phyloP scores from a whole-genome alignment of 64 coral and sea anemone genomes.

The Montipora cactus region DNA sequence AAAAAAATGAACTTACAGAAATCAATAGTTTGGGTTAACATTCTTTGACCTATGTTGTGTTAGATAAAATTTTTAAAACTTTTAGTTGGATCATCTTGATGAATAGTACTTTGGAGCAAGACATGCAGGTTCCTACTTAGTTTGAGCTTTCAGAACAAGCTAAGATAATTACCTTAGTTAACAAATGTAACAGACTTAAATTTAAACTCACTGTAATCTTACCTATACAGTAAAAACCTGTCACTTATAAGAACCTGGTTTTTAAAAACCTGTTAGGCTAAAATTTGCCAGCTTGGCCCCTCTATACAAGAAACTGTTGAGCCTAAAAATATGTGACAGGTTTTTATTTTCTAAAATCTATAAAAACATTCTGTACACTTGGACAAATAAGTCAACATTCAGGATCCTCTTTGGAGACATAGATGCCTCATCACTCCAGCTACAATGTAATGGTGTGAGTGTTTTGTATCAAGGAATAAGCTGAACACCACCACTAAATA shows the following conservation, averaged over 20 bases:
- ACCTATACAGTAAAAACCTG: neutral
- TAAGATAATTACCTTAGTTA: neutral
- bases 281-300: neutral
- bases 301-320: no score
- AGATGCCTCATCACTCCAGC: neutral
- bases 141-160: neutral
- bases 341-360: neutral
- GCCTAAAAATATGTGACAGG: neutral
- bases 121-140: no score
- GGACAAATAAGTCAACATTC: neutral
- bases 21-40: neutral
- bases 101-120: no score
- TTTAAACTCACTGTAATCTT: constrained; percentile 8
- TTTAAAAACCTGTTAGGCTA: neutral
- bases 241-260: neutral
- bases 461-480: neutral
- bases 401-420: neutral
- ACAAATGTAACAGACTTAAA: constrained; percentile 4
- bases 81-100: no score
- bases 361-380: neutral
- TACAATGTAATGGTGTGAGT: neutral
- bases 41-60: constrained; percentile 1
- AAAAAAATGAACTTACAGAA: neutral
- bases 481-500: no score
- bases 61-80: no score